Evolutionary conservation across 2,888 invertebrate genomes (phyloP).

Genomic region (Salticus scenicus): DNA sequence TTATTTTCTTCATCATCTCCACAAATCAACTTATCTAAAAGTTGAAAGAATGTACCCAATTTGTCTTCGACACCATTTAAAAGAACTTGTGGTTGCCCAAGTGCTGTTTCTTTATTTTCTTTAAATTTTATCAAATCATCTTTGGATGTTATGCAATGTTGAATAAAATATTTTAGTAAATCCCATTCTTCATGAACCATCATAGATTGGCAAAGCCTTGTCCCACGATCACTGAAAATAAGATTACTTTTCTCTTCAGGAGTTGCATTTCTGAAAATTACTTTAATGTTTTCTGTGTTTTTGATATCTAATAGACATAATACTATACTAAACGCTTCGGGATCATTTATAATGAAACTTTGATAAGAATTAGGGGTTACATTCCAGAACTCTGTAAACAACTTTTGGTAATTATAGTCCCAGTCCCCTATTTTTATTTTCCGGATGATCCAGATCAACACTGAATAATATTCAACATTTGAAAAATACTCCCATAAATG

Average conservation of each 20-base stretch:
- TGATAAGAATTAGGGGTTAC: conserved; percentile 35
- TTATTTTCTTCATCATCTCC: conserved; percentile 28
- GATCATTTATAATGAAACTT: conserved; percentile 39
- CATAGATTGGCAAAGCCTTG: conserved; percentile 26
- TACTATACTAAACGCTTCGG: conserved; percentile 5
- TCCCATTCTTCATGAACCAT: conserved; percentile 32
- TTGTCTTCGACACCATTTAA: background rate
- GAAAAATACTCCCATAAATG: conserved; percentile 32
- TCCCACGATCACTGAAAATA: conserved; percentile 29
- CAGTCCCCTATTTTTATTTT: conserved; percentile 29
- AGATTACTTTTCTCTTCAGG: conserved; percentile 36
- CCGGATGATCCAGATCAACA: conserved; percentile 24
- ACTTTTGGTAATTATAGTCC: conserved; percentile 52
- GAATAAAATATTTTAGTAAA: conserved; percentile 34
- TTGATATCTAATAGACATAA: conserved; percentile 42
- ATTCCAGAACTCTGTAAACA: conserved; percentile 49
- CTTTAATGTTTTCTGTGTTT: conserved; percentile 37
- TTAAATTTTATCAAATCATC: conserved; percentile 30
- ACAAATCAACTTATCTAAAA: background rate
- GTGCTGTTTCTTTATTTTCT: conserved; percentile 42
- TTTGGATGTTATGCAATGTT: conserved; percentile 39
- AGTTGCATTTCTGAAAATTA: conserved; percentile 44
- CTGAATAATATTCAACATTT: conserved; percentile 23
- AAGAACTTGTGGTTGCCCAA: background rate
- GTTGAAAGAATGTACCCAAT: conserved; percentile 48